Evolutionary conservation across 2,797 vertebrate species (phyloP).

Genomic region (Oophaga sylvatica): DNA sequence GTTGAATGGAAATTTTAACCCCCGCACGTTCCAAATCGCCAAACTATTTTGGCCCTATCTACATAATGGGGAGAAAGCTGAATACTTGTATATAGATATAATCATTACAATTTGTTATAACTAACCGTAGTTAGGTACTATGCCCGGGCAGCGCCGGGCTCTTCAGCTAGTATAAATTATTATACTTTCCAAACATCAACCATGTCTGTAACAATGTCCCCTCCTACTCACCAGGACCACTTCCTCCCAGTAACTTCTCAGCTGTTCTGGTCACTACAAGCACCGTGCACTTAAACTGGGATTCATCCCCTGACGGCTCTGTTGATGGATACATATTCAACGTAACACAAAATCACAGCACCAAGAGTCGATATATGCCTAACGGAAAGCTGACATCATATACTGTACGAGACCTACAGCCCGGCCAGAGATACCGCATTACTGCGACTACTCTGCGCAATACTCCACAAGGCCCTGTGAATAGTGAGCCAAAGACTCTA

Average conservation of each 20-base stretch:
- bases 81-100: no score
- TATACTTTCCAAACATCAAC: background rate
- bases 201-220: background rate
- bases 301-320: constrained; percentile 69
- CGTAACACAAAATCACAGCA: constrained; percentile 85
- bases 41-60: no score
- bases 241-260: constrained; percentile 89
- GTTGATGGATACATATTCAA: constrained; percentile 93
- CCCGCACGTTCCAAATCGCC: no score
- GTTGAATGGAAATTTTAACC: no score
- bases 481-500: constrained; percentile 85
- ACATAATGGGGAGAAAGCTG: no score
- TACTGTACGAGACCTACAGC: constrained; percentile 84
- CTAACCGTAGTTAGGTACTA: no score
- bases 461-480: constrained; percentile 82
- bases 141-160: no score
- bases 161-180: no score
- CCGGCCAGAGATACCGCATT: constrained; percentile 85
- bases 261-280: constrained; percentile 83
- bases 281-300: constrained; percentile 86
- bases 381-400: constrained; percentile 83
- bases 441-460: constrained; percentile 83
- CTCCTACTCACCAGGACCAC: constrained; percentile 78
- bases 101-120: no score
- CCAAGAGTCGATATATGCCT: constrained; percentile 91